These are phyloP conservation scores for Enoplolaimus lenunculus DNA, from an alignment of 2,888 invertebrate genomes.

Conservation along the genomic window DNA sequence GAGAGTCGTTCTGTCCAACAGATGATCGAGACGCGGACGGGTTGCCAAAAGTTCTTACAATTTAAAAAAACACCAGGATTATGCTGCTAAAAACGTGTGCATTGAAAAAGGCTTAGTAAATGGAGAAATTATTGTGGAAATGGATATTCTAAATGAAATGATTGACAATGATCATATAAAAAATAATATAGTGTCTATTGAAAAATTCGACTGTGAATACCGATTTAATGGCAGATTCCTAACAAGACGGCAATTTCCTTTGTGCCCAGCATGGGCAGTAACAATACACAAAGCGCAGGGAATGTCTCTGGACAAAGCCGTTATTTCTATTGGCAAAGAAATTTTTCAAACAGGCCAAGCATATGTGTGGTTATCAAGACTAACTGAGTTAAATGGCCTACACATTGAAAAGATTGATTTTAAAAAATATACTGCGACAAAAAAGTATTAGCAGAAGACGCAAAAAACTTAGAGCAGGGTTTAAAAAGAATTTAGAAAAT, in stretches of 20 bases:
- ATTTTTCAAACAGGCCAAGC: conserved; percentile 14
- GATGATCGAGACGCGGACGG: conserved; percentile 11
- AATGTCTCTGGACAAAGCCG: conserved; percentile 8
- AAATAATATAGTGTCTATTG: too few species aligned
- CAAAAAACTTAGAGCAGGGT: too few species aligned
- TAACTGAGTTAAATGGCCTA: conserved; percentile 1
- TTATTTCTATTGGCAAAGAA: neutral
- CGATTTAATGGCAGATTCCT: conserved; percentile 9
- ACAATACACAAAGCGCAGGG: conserved; percentile 20
- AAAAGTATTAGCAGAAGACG: neutral
- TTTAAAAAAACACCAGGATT: neutral
- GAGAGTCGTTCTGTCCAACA: neutral
- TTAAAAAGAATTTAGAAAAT: too few species aligned
- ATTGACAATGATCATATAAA: too few species aligned
- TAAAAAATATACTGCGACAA: neutral
- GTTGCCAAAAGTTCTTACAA: neutral
- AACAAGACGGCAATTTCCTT: conserved; percentile 10
- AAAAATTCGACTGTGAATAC: neutral
- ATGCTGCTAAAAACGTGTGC: conserved; percentile 11
- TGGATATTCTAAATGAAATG: too few species aligned
- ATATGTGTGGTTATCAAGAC: conserved; percentile 1
- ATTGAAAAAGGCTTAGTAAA: conserved; percentile 9
- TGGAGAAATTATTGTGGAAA: neutral
- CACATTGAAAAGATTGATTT: neutral
- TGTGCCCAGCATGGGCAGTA: conserved; percentile 13